Conservation (phyloP, 2,113 vertebrate species). For the Nothoprocta pentlandii region DNA sequence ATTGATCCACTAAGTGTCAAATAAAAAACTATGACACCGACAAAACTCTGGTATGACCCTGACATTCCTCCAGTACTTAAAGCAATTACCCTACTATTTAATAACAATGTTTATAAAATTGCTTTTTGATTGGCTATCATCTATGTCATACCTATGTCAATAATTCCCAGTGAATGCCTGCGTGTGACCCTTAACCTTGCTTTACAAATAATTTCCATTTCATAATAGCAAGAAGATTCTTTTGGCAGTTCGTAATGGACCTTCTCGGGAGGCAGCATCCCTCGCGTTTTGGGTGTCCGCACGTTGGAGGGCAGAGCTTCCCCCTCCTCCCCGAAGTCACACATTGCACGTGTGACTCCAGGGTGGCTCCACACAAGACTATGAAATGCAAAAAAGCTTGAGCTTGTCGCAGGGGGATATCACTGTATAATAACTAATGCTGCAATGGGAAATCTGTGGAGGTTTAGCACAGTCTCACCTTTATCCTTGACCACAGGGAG, state of each 20-base stretch:
- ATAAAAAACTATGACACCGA: conserved; percentile 79
- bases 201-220: conserved; percentile 80
- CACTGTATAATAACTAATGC: neutral
- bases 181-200: conserved; percentile 69
- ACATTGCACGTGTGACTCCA: neutral
- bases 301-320: neutral
- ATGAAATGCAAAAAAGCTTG: neutral
- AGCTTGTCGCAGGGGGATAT: neutral
- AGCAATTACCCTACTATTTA: conserved; percentile 85
- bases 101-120: conserved; percentile 87
- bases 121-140: conserved; percentile 82
- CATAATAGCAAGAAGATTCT: conserved; percentile 39
- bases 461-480: neutral
- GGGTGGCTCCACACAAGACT: neutral
- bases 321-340: no score
- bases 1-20: conserved; percentile 80
- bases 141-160: conserved; percentile 79
- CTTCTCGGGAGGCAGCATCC: neutral
- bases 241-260: conserved; percentile 23
- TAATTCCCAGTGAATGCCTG: conserved; percentile 74
- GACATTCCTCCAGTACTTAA: conserved; percentile 82
- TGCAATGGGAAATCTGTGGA: neutral
- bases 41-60: conserved; percentile 80
- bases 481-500: neutral
- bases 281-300: neutral